Conservation (phyloP, 2,888 invertebrate species). For the Trichacis sp. region DNA sequence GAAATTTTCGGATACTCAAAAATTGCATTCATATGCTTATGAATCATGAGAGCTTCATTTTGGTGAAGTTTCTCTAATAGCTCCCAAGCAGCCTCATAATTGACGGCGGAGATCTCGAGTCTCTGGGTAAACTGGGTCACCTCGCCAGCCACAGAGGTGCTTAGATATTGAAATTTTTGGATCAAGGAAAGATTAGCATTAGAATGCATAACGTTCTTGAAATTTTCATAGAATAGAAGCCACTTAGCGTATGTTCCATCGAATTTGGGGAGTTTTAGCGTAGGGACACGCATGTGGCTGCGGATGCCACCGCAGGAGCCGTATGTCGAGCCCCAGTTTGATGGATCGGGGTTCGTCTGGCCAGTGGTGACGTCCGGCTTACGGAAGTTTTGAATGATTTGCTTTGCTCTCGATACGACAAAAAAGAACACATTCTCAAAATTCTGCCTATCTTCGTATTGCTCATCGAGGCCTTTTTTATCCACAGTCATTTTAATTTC, state of each 20-base stretch:
- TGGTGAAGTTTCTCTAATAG: slow-evolving; percentile 37
- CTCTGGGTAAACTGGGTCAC: slow-evolving; percentile 31
- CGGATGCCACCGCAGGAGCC: too few relatives aligned
- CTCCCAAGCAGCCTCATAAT: slow-evolving; percentile 43
- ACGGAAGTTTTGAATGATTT: too few relatives aligned
- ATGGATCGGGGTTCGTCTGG: too few relatives aligned
- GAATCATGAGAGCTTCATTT: slow-evolving; percentile 40
- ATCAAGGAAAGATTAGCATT: slow-evolving; percentile 33
- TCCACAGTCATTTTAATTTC: not conserved
- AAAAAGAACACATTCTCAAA: not conserved
- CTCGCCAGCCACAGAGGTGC: slow-evolving; percentile 31
- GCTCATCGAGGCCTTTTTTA: not conserved
- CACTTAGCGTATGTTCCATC: slow-evolving; percentile 33
- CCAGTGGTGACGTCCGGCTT: too few relatives aligned
- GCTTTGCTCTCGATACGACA: not conserved
- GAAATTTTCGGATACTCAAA: too few relatives aligned
- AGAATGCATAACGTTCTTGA: slow-evolving; percentile 39
- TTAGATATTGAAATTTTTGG: slow-evolving; percentile 45
- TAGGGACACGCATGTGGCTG: slow-evolving; percentile 20
- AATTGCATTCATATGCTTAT: slow-evolving; percentile 42
- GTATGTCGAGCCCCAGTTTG: too few relatives aligned
- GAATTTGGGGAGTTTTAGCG: slow-evolving; percentile 40
- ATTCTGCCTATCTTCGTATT: not conserved
- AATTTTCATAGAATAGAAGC: slow-evolving; percentile 40
- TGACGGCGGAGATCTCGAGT: slow-evolving; percentile 37